Conservation (phyloP, 2,888 invertebrate genomes). For the Glaucopsyche alexis region DNA sequence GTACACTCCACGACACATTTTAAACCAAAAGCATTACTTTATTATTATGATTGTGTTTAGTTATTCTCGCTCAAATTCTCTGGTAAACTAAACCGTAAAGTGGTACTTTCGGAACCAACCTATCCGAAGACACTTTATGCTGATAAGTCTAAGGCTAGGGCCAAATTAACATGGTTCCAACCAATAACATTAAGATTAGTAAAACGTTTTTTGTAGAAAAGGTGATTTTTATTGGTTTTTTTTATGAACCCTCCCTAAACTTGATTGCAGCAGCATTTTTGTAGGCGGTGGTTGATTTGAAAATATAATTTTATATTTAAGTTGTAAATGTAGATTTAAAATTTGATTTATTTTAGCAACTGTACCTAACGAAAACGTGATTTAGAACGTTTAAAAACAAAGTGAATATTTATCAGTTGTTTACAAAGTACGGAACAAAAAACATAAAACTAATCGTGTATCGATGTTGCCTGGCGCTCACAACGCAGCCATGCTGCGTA, state of each 20-base stretch:
- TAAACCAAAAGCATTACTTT: background rate
- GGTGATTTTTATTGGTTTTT: no score
- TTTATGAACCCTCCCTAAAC: no score
- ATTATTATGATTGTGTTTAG: background rate
- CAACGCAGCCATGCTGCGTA: no score
- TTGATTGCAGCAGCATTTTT: no score
- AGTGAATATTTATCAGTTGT: conserved; percentile 1
- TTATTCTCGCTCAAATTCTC: background rate
- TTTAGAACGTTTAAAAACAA: conserved; percentile 9
- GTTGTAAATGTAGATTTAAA: background rate
- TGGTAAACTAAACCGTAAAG: background rate
- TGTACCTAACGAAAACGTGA: conserved; percentile 3
- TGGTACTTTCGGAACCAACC: background rate
- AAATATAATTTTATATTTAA: no score
- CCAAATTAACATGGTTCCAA: background rate
- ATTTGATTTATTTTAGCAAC: background rate
- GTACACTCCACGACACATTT: conserved; percentile 14
- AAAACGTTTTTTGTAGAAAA: no score
- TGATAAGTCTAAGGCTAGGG: background rate
- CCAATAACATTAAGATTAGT: background rate
- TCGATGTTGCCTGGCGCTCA: no score
- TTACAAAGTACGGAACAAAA: background rate
- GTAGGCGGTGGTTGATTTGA: no score
- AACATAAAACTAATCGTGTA: background rate
- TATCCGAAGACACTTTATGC: background rate